phyloP scores from a whole-genome alignment of 2,888 invertebrate species.

The Brachycybe producta region DNA sequence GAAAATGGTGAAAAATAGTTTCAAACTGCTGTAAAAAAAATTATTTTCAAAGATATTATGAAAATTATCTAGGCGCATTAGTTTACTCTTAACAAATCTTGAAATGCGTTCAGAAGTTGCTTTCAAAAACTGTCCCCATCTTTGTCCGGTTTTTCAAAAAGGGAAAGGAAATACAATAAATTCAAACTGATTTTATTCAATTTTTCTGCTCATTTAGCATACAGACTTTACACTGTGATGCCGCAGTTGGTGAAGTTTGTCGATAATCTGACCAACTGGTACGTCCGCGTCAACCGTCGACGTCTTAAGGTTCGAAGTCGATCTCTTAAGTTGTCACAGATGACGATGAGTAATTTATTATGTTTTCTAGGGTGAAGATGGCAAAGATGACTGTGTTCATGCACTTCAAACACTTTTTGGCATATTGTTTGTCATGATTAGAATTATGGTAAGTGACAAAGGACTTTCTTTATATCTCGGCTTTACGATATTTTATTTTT shows the following conservation, averaged over 20 bases:
- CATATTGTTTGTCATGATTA: constrained; percentile 74
- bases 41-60: too few relatives aligned
- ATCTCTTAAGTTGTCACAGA: background rate
- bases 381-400: constrained; percentile 61
- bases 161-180: too few relatives aligned
- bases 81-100: too few relatives aligned
- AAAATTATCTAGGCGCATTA: too few relatives aligned
- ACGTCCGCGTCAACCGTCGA: constrained; percentile 89
- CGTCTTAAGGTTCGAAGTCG: constrained; percentile 54
- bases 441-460: constrained; percentile 53
- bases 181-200: too few relatives aligned
- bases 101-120: too few relatives aligned
- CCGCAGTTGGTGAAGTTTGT: constrained; percentile 89
- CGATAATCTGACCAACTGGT: constrained; percentile 97
- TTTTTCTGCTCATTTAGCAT: too few relatives aligned
- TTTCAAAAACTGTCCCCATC: too few relatives aligned
- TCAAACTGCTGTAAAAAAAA: too few relatives aligned
- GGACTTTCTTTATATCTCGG: background rate
- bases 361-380: constrained; percentile 54
- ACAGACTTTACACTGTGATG: constrained; percentile 88
- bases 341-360: background rate
- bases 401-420: constrained; percentile 78
- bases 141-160: too few relatives aligned
- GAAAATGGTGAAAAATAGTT: background rate
- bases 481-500: constrained; percentile 11